Evolutionary conservation across 2,888 invertebrate genomes (phyloP), one percentile per base, ranked within the genome.

Genomic region (Zhuqinia jingwanae): DNA sequence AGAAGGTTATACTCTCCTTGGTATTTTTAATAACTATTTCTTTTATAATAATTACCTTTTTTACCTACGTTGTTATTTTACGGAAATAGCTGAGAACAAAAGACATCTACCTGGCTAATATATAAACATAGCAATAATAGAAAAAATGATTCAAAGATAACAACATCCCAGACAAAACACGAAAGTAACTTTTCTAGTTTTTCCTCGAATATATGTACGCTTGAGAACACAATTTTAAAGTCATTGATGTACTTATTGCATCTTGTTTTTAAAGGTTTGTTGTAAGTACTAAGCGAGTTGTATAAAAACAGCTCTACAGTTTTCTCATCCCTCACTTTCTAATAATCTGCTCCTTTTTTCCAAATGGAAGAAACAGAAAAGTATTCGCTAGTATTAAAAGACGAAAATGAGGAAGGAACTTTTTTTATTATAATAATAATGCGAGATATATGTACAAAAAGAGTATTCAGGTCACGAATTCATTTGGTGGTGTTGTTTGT

Each of bases 401-500:
- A 17, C 22, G 27, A 81, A 73, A 73, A 73, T 81, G 73, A 73
- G 47, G 58, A 73, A 25, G 22, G 20, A 50, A 53, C 58, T 60
- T 75, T 47, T 56, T 36, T 45, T 70, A 20, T 22, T n/a, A n/a
- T 27, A 36, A 20, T 36, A 75, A 75, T 56, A 17, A n/a, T n/a
- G 8, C 47, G 8, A 36, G 36, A 3, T 36, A 50, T n/a, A 36
- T 20, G n/a, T n/a, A n/a, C n/a, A n/a, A n/a, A n/a, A n/a, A n/a
- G n/a, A 75, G 22, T 75, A 83, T 83, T 83, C 82, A 30, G 81
- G 81, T 83, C 82, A 83, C 82, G 82, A 47, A 50, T 58, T 75
- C 63, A 22, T 53, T 53, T 30, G 73, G n/a, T 20, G 42, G 17
- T 27, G 15, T 60, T 10, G 56, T 22, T 73, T 45, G 17, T 56